A percentile compares a stretch with the other conserved stretches of the same genome.
phyloP scores from a whole-genome alignment of 2,888 invertebrate species.

The Hymenopus coronatus region DNA sequence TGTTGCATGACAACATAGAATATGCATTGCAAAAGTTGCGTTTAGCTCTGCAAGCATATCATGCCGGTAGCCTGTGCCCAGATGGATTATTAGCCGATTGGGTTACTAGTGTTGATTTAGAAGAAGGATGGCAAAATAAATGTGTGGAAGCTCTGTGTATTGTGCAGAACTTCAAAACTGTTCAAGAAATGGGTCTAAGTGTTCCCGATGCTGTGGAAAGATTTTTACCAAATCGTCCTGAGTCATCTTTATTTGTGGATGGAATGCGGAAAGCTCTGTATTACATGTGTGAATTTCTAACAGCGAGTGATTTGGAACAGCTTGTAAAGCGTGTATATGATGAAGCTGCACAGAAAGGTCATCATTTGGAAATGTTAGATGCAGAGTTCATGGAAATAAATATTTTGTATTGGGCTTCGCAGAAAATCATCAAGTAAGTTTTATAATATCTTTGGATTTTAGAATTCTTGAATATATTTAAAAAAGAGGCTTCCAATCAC shows the following conservation, averaged over 20 bases:
- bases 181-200: neutral
- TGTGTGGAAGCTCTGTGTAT: conserved; percentile 55
- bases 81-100: conserved; percentile 28
- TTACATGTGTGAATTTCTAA: conserved; percentile 48
- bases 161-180: conserved; percentile 46
- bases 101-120: conserved; percentile 5
- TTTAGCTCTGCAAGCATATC: conserved; percentile 13
- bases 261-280: conserved; percentile 50
- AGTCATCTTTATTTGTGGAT: conserved; percentile 46
- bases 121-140: conserved; percentile 47
- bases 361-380: conserved; percentile 33
- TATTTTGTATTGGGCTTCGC: conserved; percentile 42
- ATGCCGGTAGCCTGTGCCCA: conserved; percentile 2
- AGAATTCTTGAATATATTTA: too few relatives aligned
- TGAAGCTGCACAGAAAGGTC: conserved; percentile 37
- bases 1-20: conserved; percentile 30
- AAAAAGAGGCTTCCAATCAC: too few relatives aligned
- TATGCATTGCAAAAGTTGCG: conserved; percentile 28
- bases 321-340: conserved; percentile 36
- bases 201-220: conserved; percentile 36
- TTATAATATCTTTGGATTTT: too few relatives aligned
- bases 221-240: conserved; percentile 45
- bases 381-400: conserved; percentile 42
- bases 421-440: conserved; percentile 36
- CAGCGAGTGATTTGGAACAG: conserved; percentile 40